Evolutionary conservation across 1,140 invertebrate species (phyloP).

Genomic region (Papilio glaucus): DNA sequence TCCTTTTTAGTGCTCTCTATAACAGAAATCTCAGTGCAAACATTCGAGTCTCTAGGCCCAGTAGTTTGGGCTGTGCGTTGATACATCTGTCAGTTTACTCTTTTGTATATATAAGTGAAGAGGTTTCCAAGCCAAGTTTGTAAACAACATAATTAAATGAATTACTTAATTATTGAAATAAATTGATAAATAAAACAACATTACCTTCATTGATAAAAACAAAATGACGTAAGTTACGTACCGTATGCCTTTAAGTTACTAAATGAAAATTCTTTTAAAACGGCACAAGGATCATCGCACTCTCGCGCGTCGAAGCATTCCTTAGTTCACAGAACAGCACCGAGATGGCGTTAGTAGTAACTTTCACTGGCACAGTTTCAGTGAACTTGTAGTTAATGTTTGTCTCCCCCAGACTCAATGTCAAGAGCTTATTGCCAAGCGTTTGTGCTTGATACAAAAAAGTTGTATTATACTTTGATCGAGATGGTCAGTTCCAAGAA

Average conservation of each 20-base stretch:
- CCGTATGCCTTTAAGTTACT: neutral
- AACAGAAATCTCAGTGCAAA: no score
- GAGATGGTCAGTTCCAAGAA: neutral
- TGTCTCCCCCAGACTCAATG: conserved; percentile 16
- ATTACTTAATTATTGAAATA: neutral
- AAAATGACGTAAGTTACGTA: no score
- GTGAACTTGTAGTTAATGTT: conserved; percentile 33
- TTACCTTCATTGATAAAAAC: no score
- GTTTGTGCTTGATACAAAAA: conserved; percentile 15
- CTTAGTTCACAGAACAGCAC: neutral
- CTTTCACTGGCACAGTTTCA: conserved; percentile 35
- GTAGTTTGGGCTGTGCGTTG: no score
- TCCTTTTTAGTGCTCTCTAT: no score
- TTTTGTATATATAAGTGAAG: no score
- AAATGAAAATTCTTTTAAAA: neutral
- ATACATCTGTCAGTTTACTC: no score
- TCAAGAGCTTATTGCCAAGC: conserved; percentile 23
- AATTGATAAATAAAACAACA: neutral
- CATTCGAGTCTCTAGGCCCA: no score
- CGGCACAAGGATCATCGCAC: neutral
- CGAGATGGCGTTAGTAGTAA: conserved; percentile 26
- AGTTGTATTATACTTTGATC: conserved; percentile 10
- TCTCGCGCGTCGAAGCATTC: neutral
- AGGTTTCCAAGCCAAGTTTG: no score
- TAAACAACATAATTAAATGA: neutral